A percentile compares a stretch with the other conserved stretches of the same genome.
phyloP scores from a whole-genome alignment of 1,140 invertebrate genomes.

The Tigriopus japonicus region DNA sequence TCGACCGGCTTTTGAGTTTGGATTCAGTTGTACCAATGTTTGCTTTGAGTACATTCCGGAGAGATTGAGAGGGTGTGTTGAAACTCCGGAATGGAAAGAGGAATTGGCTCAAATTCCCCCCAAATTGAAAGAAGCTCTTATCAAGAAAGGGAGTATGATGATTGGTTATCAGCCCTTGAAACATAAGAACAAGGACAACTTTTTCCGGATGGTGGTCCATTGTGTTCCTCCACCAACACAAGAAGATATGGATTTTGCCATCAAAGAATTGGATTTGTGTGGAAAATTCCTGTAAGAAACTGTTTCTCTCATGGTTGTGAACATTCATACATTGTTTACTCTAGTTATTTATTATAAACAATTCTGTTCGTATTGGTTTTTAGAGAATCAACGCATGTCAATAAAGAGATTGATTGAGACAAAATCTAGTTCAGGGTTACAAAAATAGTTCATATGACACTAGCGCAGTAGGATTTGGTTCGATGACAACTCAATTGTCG shows the following conservation, averaged over 20 bases:
- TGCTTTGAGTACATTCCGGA: constrained; percentile 83
- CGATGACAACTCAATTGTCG: too few relatives aligned
- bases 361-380: too few relatives aligned
- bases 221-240: constrained; percentile 45
- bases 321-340: too few relatives aligned
- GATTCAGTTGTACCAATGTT: constrained; percentile 42
- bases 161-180: constrained; percentile 60
- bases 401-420: too few relatives aligned
- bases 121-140: constrained; percentile 60
- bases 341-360: too few relatives aligned
- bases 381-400: too few relatives aligned
- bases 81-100: constrained; percentile 44
- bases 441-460: too few relatives aligned
- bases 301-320: too few relatives aligned
- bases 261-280: constrained; percentile 37
- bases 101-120: constrained; percentile 52
- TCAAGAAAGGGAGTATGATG: constrained; percentile 54
- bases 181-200: constrained; percentile 46
- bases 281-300: constrained; percentile 28
- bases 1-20: too few relatives aligned
- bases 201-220: constrained; percentile 66
- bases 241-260: constrained; percentile 38
- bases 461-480: too few relatives aligned
- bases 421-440: too few relatives aligned
- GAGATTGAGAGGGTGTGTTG: constrained; percentile 39